Evolutionary conservation across 2,888 invertebrate species (phyloP).

Genomic region (Calliphora vomitoria): DNA sequence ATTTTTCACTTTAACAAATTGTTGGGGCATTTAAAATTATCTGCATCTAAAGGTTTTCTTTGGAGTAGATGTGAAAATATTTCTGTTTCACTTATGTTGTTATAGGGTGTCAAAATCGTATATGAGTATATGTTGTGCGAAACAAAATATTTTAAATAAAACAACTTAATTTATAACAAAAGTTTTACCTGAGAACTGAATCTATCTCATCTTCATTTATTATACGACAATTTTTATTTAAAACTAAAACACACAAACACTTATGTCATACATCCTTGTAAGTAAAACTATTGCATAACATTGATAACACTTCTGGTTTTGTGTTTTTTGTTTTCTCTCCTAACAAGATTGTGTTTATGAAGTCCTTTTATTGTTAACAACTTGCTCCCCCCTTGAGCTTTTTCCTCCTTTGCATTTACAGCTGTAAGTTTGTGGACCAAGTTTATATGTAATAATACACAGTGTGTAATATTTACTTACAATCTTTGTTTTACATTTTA

Average conservation of each 20-base stretch:
- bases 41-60: too few relatives aligned
- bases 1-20: too few relatives aligned
- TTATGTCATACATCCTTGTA: constrained; percentile 12
- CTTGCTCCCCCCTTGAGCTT: constrained; percentile 9
- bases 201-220: constrained; percentile 64
- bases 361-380: constrained; percentile 51
- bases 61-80: too few relatives aligned
- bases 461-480: constrained; percentile 43
- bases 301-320: constrained; percentile 71
- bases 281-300: constrained; percentile 72
- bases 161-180: constrained; percentile 72
- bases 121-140: not conserved
- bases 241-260: constrained; percentile 28
- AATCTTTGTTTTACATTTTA: constrained; percentile 50
- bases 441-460: constrained; percentile 29
- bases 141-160: constrained; percentile 64
- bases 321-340: not conserved
- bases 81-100: not conserved
- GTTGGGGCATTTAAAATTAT: too few relatives aligned
- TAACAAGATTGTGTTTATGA: constrained; percentile 2
- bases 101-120: constrained; percentile 30
- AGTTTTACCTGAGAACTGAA: constrained; percentile 64
- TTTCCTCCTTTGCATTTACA: not conserved
- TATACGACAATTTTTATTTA: constrained; percentile 35
- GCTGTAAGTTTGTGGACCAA: constrained; percentile 49